Conservation (phyloP, 2,888 invertebrate species). For the Cosmia trapezina region DNA sequence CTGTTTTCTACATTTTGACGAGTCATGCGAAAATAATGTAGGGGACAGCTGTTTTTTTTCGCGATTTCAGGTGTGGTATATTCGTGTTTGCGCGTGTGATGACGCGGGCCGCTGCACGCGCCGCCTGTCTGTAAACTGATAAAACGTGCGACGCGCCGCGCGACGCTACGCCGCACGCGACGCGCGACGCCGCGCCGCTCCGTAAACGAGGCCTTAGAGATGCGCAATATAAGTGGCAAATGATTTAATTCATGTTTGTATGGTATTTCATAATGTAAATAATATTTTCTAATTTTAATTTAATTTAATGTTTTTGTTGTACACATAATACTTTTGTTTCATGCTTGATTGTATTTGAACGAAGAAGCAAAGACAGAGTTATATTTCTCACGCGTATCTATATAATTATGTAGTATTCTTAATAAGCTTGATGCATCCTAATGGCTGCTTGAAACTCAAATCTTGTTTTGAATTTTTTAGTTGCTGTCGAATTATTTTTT, state of each 20-base stretch:
- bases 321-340: background rate
- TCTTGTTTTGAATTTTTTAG: background rate
- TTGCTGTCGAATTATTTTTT: background rate
- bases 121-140: no score
- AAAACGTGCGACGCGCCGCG: no score
- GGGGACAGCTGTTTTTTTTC: no score
- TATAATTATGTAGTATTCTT: background rate
- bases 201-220: no score
- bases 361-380: background rate
- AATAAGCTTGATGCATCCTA: background rate
- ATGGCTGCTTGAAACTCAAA: background rate
- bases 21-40: no score
- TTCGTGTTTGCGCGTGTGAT: no score
- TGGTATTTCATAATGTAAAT: background rate
- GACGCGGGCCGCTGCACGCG: no score
- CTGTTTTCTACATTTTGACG: no score
- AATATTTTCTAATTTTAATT: background rate
- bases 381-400: background rate
- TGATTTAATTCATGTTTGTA: background rate
- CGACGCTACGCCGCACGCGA: no score
- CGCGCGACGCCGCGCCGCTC: no score
- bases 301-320: background rate
- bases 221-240: background rate
- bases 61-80: no score
- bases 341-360: background rate